Base-by-base conservation (phyloP, 2,888 invertebrate genomes). In the Dusona sp. region DNA sequence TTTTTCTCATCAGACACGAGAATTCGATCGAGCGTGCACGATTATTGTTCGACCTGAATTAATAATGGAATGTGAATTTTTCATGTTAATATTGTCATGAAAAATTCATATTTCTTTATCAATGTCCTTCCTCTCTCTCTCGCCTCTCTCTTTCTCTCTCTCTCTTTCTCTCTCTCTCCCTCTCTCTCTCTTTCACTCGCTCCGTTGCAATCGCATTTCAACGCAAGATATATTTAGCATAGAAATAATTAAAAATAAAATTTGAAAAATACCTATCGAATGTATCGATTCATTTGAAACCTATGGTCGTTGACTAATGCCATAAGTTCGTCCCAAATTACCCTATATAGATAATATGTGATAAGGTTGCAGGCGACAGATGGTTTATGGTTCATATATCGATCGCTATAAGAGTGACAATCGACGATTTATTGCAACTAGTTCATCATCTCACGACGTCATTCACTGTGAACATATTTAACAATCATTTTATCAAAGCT, bases 1-100 rank as follows among this genome's bases (percentile, higher is more conserved):
- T 73, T 77, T 85, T 85, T 78, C 67, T 67, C 77, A 72, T 57
- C 64, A 19, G 51, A 80, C 64, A 33, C 77, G 65, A 65, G 65
- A 81, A 85, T 81, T 70, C 13, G 54, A 65, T 74, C 79, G 74
- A 51, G 79, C 68, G 25, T 67, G 29, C 4, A 57, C 81, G 57
- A 78, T 85, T 73, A 54, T 65, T 78, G 57, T 78, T 54, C 80
- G 36, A 51, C 38, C 11, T 33, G 54, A 51, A 73, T 85, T 81
- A 36, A 65, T 73, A 85, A n/a, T 61, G 45, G 57, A 65, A 73
- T 33, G n/a, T 33, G 36, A 75, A 70, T 22, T 80, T 75, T 80
- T 77, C 65, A 84, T 79, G 61, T 33, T 64, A 70, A 84, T 64
- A 54, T 73, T n/a, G 1, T 19, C 42, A 68, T 42, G 22, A 68